These are phyloP conservation scores for Cotesia typhae DNA, from an alignment of 1,140 invertebrate genomes.

Conservation along the genomic window DNA sequence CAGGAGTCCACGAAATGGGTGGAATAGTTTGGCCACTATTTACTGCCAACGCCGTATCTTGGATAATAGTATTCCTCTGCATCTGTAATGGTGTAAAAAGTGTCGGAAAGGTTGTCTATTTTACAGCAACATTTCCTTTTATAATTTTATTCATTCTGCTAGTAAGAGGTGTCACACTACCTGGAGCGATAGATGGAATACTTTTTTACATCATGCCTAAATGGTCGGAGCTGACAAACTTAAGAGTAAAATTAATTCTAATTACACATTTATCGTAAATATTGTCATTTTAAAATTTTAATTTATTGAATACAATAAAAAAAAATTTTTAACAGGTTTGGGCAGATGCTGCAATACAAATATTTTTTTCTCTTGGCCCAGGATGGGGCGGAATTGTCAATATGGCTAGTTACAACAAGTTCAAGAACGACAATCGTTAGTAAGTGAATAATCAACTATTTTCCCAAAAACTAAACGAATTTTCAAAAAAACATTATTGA, in stretches of 20 bases:
- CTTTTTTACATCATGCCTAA: conserved; percentile 85
- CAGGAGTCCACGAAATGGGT: conserved; percentile 73
- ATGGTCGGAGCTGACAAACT: conserved; percentile 75
- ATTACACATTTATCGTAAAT: neutral
- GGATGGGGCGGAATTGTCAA: conserved; percentile 91
- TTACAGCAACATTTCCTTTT: conserved; percentile 87
- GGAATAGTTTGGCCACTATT: conserved; percentile 78
- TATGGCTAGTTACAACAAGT: conserved; percentile 89
- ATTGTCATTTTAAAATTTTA: neutral
- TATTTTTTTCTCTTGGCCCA: conserved; percentile 91
- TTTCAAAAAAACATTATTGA: neutral
- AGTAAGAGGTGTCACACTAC: conserved; percentile 78
- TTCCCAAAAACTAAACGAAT: neutral
- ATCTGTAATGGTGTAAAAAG: conserved; percentile 83
- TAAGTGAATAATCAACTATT: conserved; percentile 56
- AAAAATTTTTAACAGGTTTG: conserved; percentile 74
- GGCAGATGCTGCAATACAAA: conserved; percentile 90
- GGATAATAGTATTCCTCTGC: conserved; percentile 82
- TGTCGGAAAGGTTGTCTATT: conserved; percentile 82
- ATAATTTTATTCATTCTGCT: conserved; percentile 79
- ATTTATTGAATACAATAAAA: conserved; percentile 3
- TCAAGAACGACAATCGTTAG: conserved; percentile 86
- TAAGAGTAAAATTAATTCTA: conserved; percentile 63
- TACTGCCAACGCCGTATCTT: conserved; percentile 74
- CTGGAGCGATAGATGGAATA: conserved; percentile 80